Evolutionary conservation across 2,113 vertebrate species (phyloP).

Genomic region (Anoplopoma fimbria): DNA sequence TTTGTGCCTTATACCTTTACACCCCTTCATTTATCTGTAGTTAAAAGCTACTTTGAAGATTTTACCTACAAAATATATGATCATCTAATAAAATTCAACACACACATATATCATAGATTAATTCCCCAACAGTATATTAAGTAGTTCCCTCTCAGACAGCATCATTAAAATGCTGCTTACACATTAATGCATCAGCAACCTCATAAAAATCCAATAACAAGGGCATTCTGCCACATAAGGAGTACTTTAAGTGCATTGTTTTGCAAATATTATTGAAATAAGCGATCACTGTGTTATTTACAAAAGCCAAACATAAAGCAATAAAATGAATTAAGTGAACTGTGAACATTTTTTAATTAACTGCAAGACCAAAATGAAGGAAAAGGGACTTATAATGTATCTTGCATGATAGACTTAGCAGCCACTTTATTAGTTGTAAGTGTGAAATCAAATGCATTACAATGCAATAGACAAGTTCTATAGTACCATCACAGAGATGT

Average conservation of each 20-base stretch:
- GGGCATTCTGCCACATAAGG: neutral
- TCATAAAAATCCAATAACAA: neutral
- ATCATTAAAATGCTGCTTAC: neutral
- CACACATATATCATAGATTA: neutral
- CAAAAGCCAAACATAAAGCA: neutral
- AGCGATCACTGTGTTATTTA: neutral
- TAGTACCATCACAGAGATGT: no score
- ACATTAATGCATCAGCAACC: neutral
- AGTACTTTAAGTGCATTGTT: neutral
- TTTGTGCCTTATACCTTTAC: neutral
- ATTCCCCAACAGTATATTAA: neutral
- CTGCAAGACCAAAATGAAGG: neutral
- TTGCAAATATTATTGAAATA: neutral
- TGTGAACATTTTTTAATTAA: neutral
- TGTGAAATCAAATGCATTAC: neutral
- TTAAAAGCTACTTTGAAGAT: neutral
- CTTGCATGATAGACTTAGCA: neutral
- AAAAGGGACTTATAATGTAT: neutral
- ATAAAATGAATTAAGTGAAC: neutral
- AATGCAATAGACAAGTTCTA: neutral
- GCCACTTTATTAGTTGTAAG: neutral
- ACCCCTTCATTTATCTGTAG: neutral
- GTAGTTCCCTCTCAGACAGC: neutral
- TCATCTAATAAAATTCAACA: neutral
- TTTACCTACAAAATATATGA: neutral